phyloP scores from a whole-genome alignment of 2,888 invertebrate species.

The Tetropium fuscum region DNA sequence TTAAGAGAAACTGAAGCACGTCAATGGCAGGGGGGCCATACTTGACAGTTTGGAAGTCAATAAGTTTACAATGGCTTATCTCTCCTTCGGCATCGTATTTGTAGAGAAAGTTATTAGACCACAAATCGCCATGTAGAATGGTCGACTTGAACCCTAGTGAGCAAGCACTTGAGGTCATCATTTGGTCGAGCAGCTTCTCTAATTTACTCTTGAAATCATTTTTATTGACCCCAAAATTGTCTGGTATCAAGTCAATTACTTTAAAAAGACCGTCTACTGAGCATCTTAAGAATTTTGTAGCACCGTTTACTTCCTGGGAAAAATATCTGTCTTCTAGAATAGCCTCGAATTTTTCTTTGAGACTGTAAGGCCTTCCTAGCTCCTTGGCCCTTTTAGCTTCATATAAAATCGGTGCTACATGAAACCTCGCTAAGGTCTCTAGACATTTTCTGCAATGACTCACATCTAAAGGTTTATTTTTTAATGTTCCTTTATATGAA shows the following conservation, averaged over 20 bases:
- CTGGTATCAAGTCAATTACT: constrained; percentile 48
- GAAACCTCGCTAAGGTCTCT: constrained; percentile 68
- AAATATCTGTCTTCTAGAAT: constrained; percentile 49
- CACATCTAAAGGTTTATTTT: constrained; percentile 64
- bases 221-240: constrained; percentile 35
- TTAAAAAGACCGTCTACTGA: constrained; percentile 47
- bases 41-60: constrained; percentile 57
- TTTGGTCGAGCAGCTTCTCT: constrained; percentile 9
- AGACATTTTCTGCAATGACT: constrained; percentile 67
- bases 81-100: constrained; percentile 38
- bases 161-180: constrained; percentile 1
- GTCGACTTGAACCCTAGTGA: constrained; percentile 38
- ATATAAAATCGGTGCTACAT: constrained; percentile 67
- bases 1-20: constrained; percentile 52
- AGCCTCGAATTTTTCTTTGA: constrained; percentile 44
- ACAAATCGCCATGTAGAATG: constrained; percentile 56
- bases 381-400: constrained; percentile 61
- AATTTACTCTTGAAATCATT: constrained; percentile 45
- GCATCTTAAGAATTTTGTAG: constrained; percentile 41
- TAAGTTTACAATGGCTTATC: constrained; percentile 45
- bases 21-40: constrained; percentile 55
- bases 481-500: constrained; percentile 43
- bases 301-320: constrained; percentile 36
- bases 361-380: constrained; percentile 36
- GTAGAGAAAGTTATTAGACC: constrained; percentile 57